Evolutionary conservation across 2,113 vertebrate genomes (phyloP).

Genomic region (Isichthys henryi): DNA sequence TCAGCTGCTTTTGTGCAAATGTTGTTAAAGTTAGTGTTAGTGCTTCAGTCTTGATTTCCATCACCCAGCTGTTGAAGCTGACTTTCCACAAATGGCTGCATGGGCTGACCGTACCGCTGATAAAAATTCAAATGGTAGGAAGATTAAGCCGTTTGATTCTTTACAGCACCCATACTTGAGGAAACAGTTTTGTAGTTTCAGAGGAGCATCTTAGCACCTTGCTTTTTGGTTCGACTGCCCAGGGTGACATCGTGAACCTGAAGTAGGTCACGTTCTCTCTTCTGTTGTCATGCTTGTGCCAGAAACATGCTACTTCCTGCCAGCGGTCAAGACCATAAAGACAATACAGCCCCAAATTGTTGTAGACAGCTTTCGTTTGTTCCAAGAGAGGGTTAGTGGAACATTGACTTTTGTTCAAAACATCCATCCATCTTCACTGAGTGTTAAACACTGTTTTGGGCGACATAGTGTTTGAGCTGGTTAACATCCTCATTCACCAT

Average conservation of each 20-base stretch:
- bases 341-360: background rate
- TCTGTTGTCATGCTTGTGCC: background rate
- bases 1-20: background rate
- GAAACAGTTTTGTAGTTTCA: background rate
- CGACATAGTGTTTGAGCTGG: background rate
- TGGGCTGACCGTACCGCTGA: background rate
- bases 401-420: background rate
- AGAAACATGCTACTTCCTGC: background rate
- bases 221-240: background rate
- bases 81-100: background rate
- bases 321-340: background rate
- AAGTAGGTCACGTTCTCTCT: background rate
- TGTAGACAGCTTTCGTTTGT: background rate
- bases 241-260: background rate
- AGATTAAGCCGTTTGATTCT: background rate
- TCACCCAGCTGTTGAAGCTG: background rate
- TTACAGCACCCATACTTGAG: background rate
- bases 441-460: background rate
- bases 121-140: background rate
- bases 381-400: background rate
- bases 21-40: background rate
- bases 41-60: background rate
- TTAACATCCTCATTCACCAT: background rate
- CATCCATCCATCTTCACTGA: background rate
- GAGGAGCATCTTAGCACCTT: background rate